Percentiles rank a stretch among this genome's conserved stretches.
phyloP scores from a whole-genome alignment of 2,113 vertebrate genomes.

The Procavia capensis region DNA sequence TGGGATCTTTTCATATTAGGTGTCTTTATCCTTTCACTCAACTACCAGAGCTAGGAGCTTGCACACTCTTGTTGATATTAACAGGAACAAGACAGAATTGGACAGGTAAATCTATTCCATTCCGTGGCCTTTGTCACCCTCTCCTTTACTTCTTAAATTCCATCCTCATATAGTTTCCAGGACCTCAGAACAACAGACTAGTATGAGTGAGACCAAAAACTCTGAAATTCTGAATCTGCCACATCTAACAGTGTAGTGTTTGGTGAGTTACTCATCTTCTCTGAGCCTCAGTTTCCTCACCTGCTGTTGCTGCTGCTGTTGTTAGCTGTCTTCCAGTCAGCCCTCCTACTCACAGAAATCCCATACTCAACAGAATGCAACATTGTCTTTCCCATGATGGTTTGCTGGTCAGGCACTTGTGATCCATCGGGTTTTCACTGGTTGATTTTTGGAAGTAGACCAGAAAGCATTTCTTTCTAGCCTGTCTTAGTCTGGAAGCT shows the following conservation, averaged over 20 bases:
- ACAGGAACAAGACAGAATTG: not conserved
- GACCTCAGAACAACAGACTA: not conserved
- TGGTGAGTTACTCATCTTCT: not conserved
- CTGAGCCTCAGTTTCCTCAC: not conserved
- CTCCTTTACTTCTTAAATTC: not conserved
- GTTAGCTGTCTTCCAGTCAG: not conserved
- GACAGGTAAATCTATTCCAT: not conserved
- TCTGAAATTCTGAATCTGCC: not conserved
- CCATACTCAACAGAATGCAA: too few relatives aligned
- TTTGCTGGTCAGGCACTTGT: not conserved
- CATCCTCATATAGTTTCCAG: not conserved
- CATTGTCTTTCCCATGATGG: not conserved
- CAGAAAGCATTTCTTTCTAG: not conserved
- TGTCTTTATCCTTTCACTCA: not conserved
- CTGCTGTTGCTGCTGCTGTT: not conserved
- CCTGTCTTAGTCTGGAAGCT: not conserved
- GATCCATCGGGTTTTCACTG: not conserved
- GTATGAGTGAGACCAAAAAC: not conserved
- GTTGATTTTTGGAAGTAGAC: not conserved
- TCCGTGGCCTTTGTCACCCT: not conserved
- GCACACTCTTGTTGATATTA: not conserved
- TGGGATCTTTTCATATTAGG: not conserved
- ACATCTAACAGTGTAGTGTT: not conserved
- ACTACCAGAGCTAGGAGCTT: not conserved
- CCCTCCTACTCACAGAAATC: not conserved